Evolutionary conservation across 2,888 invertebrate species (phyloP).

Genomic region (Macrosiphum euphorbiae): DNA sequence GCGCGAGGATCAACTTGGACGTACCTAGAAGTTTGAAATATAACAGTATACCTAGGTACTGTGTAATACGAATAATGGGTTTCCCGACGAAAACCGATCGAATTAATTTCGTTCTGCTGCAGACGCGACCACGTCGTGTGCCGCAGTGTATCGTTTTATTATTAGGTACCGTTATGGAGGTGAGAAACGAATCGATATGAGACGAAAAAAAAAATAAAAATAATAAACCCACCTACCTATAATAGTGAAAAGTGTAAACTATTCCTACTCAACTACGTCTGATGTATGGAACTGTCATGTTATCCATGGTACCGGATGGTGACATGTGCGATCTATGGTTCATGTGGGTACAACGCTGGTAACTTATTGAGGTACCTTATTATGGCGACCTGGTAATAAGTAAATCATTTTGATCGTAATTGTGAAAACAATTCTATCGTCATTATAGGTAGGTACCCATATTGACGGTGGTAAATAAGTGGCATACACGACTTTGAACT

Average conservation of each 20-base stretch:
- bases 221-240: background rate
- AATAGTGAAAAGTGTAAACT: background rate
- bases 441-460: no score
- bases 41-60: no score
- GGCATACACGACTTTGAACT: no score
- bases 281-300: background rate
- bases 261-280: background rate
- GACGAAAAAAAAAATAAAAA: background rate
- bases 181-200: background rate
- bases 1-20: background rate
- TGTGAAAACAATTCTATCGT: no score
- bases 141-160: background rate
- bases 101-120: background rate
- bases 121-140: background rate
- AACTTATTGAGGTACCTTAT: no score
- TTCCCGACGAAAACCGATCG: background rate
- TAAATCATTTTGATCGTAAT: no score
- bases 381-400: no score
- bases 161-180: background rate
- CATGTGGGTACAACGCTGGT: no score
- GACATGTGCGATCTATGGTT: no score
- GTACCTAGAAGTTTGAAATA: background rate
- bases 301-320: no score
- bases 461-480: no score
- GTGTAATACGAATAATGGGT: background rate